Percentiles rank a stretch among this genome's conserved stretches.
Conservation (phyloP, 2,797 vertebrate genomes). For the Aselliscus stoliczkanus region DNA sequence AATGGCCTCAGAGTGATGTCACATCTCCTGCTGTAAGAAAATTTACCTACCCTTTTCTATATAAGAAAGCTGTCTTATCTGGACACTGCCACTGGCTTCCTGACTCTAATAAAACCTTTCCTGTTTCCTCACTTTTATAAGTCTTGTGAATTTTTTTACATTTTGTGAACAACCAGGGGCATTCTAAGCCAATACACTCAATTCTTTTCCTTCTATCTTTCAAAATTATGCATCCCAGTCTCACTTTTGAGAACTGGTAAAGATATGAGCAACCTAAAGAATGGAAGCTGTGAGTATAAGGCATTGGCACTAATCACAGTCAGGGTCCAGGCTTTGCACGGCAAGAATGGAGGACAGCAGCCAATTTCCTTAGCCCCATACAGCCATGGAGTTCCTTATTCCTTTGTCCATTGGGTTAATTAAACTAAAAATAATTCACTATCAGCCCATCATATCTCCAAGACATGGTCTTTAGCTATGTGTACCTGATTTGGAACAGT, state of each 20-base stretch:
- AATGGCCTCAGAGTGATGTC: too few relatives aligned
- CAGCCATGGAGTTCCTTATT: neutral
- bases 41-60: too few relatives aligned
- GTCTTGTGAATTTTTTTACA: too few relatives aligned
- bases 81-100: too few relatives aligned
- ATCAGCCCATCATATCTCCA: neutral
- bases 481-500: neutral
- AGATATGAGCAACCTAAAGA: fast-evolving
- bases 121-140: too few relatives aligned
- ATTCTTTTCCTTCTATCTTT: neutral
- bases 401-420: neutral
- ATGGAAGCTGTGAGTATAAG: neutral
- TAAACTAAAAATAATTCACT: neutral
- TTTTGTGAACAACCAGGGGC: too few relatives aligned
- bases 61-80: too few relatives aligned
- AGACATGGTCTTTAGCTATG: neutral
- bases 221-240: neutral
- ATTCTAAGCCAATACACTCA: too few relatives aligned
- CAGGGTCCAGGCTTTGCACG: neutral
- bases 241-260: neutral
- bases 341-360: fast-evolving
- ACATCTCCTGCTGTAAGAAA: too few relatives aligned
- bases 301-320: too few relatives aligned
- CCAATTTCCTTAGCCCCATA: neutral
- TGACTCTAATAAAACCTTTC: too few relatives aligned